These are phyloP conservation scores for Anolis carolinensis DNA, from an alignment of 2,113 vertebrate genomes.

Conservation along the genomic window DNA sequence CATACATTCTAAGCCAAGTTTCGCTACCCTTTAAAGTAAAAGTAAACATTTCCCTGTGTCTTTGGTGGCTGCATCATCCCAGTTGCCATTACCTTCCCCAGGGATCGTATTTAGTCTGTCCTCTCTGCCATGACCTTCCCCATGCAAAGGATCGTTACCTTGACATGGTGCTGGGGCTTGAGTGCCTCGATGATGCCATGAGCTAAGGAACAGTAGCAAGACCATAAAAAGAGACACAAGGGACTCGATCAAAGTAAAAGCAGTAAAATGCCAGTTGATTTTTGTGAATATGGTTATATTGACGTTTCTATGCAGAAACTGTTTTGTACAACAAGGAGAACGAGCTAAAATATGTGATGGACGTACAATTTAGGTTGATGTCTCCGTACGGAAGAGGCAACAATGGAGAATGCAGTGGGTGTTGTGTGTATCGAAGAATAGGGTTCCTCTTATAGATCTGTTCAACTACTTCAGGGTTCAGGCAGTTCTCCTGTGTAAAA, in stretches of 20 bases:
- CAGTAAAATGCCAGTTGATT: too few relatives aligned
- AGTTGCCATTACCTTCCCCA: too few relatives aligned
- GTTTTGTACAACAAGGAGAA: background rate
- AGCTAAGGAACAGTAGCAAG: background rate
- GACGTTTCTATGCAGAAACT: background rate
- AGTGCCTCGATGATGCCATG: too few relatives aligned
- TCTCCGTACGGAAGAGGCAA: conserved; percentile 95
- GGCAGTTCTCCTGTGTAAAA: conserved; percentile 88
- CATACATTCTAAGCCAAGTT: too few relatives aligned
- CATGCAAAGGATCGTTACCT: too few relatives aligned
- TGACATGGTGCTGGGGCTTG: too few relatives aligned
- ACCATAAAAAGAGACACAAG: background rate
- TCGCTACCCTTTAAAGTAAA: too few relatives aligned
- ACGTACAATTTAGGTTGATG: conserved; percentile 86
- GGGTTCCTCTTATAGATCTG: conserved; percentile 98
- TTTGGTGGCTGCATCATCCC: too few relatives aligned
- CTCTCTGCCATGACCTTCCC: too few relatives aligned
- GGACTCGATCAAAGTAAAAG: too few relatives aligned
- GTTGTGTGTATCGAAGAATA: conserved; percentile 93
- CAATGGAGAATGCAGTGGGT: conserved; percentile 90
- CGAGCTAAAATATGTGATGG: background rate
- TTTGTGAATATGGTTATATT: background rate
- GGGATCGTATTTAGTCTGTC: too few relatives aligned
- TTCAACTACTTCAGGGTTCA: conserved; percentile 93
- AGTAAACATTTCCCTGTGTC: too few relatives aligned